Base-by-base conservation (phyloP, 2,797 vertebrate genomes). In the Sebastes steindachneri region DNA sequence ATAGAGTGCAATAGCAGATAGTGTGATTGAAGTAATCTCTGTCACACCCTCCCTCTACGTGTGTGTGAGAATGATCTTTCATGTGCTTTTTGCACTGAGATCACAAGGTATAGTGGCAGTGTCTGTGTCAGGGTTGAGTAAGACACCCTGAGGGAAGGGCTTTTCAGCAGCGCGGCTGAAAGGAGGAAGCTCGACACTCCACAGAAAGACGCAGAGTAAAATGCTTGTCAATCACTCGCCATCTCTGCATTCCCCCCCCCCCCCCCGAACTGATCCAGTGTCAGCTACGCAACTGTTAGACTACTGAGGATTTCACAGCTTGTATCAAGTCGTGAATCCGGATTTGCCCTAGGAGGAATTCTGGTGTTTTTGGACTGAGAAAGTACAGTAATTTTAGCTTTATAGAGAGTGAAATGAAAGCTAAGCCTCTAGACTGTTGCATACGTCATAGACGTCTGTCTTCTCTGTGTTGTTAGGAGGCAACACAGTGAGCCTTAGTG, bases 31-130 rank as follows among this genome's bases (percentile, higher is more conserved):
- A 89, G 83, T 89, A 58, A 83, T 90, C 87, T 91, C 71, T 87
- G 76, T 74, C 77, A 77, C 77, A 83, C 85, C 71, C 73, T 68
- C 54, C 41, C 64, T 76, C 55, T 64, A 33, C 75, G 67, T 68
- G 70, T 75, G 57, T 78, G 21, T 33, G 75, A 83, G 71, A 78
- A 19, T 73, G 75, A 87, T 89, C 92, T 88, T 91, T 92, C 84
- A 86, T 91, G 79, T 82, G 87, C 81, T 88, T 90, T 90, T 89
- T 88, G 84, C 79, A 67, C 68, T 66, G 68, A 92, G 86, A 93
- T 94, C 89, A 92, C 81, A 93, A 90, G 87, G 80, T 84, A 19
- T 48, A 82, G 79, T 66, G 75, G 81, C 80, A 73, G 88, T 51
- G 70, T 90, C 70, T 76, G 70, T 51, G 68, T 90, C 70, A 78